Percentiles rank a stretch among this genome's conserved stretches.
Evolutionary conservation across 2,888 invertebrate species (phyloP).

Genomic region (Rhagonycha fulva): DNA sequence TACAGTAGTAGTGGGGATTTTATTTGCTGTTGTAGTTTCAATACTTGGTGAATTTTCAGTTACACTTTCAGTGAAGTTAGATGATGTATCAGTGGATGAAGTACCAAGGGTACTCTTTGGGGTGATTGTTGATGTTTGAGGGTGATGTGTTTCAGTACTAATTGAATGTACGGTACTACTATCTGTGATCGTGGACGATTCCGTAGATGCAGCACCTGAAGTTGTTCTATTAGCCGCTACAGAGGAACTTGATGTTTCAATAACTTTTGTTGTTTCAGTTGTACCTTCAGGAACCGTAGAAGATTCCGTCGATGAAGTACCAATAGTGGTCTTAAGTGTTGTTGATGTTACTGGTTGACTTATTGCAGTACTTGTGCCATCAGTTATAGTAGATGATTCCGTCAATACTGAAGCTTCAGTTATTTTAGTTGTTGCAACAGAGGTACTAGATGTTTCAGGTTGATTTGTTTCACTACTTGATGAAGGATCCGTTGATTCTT

Average conservation of each 20-base stretch:
- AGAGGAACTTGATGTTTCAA: background rate
- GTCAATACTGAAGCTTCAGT: background rate
- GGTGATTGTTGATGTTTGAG: slow-evolving; percentile 24
- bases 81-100: background rate
- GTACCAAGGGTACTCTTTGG: slow-evolving; percentile 19
- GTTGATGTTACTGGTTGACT: no score
- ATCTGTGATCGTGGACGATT: slow-evolving; percentile 21
- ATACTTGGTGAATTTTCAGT: no score
- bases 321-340: background rate
- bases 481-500: no score
- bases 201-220: slow-evolving; percentile 27
- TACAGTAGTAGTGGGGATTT: background rate
- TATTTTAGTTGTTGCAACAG: background rate
- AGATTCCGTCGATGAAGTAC: background rate
- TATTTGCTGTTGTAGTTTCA: background rate
- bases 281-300: background rate
- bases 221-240: slow-evolving; percentile 15
- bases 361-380: no score
- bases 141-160: background rate
- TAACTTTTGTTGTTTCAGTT: background rate
- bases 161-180: background rate
- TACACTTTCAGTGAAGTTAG: slow-evolving; percentile 10
- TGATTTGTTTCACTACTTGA: background rate
- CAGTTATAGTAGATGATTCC: no score
- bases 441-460: background rate